Evolutionary conservation across 2,113 vertebrate species (phyloP), one percentile per base, ranked within the genome.

Genomic region (Brachyhypopomus occidentalis): DNA sequence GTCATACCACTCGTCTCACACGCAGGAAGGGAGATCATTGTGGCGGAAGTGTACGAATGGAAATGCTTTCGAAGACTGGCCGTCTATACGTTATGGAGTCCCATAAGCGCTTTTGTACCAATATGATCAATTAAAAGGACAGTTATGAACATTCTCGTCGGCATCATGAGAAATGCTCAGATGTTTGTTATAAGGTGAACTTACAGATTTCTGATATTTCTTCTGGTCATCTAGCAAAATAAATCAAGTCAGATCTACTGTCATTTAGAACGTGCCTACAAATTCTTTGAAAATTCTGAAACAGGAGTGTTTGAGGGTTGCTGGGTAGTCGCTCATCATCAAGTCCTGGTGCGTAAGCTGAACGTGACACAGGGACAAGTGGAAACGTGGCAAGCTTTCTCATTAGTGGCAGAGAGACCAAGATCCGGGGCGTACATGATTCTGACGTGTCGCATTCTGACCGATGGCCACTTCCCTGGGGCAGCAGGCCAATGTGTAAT

Each of bases 331-430:
- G 45, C 30, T 17, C 16, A 45, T 59, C 22, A 48, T 14, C 58
- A 75, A 23, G 7, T 80, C 56, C 72, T 67, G 22, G 38, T 75
- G 30, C 27, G 75, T 64, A 58, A 20, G 67, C n/a, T 20, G 72
- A 66, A 72, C 36, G 1, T 55, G 3, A 55, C n/a, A 62, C 16
- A 23, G 25, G 60, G 38, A 60, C n/a, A 48, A 60, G 23, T 7
- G 2, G 27, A 27, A 9, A 14, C 4, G 12, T 52, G 66, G 38
- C 34, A 34, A 9, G 5, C 22, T 30, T 55, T 38, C 17, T 70
- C 16, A 19, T 34, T 14, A 30, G 38, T 60, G 25, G 38, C 2
- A 59, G 48, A 27, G 72, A 36, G 34, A 70, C 12, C 14, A 7
- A 17, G 12, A 20, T 52, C 38, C 5, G 30, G 58, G 19, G 63